Evolutionary conservation across 2,113 vertebrate species (phyloP).

Genomic region (Anoura caudifer): DNA sequence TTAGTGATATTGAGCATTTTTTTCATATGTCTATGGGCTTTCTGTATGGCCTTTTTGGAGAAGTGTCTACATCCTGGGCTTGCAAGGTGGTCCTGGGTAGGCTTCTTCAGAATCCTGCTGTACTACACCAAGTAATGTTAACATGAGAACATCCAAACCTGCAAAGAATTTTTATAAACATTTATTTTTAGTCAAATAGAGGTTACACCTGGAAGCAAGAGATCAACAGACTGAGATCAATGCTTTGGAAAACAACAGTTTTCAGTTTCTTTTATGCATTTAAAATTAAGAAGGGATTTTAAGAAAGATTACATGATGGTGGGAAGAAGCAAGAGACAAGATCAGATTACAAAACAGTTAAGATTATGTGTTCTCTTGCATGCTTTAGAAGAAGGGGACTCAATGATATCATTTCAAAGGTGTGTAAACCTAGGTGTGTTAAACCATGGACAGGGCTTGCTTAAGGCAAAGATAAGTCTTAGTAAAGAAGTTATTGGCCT

Average conservation of each 20-base stretch:
- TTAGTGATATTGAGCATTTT: too few species aligned
- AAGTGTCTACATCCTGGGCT: too few species aligned
- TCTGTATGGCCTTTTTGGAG: too few species aligned
- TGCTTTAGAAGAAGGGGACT: not conserved
- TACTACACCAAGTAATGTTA: not conserved
- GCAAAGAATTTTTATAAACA: not conserved
- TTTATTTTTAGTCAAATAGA: not conserved
- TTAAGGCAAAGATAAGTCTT: not conserved
- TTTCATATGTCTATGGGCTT: too few species aligned
- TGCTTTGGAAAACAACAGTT: not conserved
- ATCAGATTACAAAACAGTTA: not conserved
- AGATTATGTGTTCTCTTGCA: not conserved
- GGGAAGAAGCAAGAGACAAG: not conserved
- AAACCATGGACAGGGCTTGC: not conserved
- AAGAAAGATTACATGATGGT: not conserved
- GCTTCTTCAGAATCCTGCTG: not conserved
- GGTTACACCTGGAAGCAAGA: not conserved
- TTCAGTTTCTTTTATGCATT: not conserved
- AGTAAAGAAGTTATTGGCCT: not conserved
- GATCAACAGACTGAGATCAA: not conserved
- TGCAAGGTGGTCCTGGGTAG: not conserved
- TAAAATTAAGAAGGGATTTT: not conserved
- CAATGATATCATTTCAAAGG: not conserved
- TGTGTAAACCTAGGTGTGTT: not conserved
- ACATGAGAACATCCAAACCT: not conserved